Percentiles rank a stretch among this genome's conserved stretches.
These are phyloP conservation scores for Ctenosaura bakeri DNA, from an alignment of 2,797 vertebrate species.

Conservation along the genomic window DNA sequence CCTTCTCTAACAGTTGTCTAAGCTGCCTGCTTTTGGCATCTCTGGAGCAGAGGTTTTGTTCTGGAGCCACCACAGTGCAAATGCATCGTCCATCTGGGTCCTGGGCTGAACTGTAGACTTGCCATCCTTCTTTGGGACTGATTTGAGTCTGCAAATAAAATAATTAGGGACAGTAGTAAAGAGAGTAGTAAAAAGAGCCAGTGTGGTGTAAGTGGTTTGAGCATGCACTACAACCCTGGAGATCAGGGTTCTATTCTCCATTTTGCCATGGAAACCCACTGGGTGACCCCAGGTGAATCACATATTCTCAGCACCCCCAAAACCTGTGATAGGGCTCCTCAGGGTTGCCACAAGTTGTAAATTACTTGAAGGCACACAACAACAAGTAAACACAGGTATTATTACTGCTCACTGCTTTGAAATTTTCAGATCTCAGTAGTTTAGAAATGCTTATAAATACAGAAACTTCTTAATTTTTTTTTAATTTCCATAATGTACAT, in stretches of 20 bases:
- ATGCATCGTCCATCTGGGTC: slow-evolving; percentile 97
- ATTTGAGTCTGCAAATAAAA: slow-evolving; percentile 88
- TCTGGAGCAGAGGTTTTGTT: slow-evolving; percentile 95
- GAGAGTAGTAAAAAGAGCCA: not conserved
- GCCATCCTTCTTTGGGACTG: slow-evolving; percentile 97
- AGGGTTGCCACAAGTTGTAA: no score
- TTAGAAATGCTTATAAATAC: not conserved
- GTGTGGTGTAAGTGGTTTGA: no score
- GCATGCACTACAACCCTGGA: no score
- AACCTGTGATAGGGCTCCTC: no score
- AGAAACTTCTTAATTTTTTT: no score
- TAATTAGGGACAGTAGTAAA: slow-evolving; percentile 47
- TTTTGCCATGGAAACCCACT: no score
- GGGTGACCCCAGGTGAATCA: no score
- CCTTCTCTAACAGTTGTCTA: slow-evolving; percentile 97
- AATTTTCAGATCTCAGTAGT: not conserved
- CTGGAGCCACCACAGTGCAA: slow-evolving; percentile 97
- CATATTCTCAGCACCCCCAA: no score
- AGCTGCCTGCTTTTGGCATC: slow-evolving; percentile 97
- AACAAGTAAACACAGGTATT: not conserved
- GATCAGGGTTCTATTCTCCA: no score
- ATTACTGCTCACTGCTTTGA: not conserved
- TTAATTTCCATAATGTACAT: not conserved
- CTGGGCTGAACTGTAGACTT: slow-evolving; percentile 98
- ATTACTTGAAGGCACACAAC: no score